These are phyloP conservation scores for Antheraea pernyi DNA, from an alignment of 1,140 invertebrate species.

Conservation along the genomic window DNA sequence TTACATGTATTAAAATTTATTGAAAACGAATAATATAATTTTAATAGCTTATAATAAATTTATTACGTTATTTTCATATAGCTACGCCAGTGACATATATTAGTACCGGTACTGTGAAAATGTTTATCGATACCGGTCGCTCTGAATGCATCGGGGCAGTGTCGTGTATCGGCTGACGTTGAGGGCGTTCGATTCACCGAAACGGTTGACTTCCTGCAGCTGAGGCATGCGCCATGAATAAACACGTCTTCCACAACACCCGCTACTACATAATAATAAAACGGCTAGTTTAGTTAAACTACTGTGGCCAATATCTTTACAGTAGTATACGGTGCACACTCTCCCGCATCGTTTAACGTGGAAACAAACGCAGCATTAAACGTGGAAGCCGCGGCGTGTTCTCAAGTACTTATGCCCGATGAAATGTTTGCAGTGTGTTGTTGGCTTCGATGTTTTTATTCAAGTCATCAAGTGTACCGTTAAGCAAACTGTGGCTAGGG, in stretches of 20 bases:
- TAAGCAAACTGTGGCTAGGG: conserved; percentile 54
- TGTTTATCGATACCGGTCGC: conserved; percentile 11
- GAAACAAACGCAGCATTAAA: conserved; percentile 11
- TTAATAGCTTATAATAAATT: conserved; percentile 7
- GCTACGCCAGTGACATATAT: background rate
- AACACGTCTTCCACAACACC: conserved; percentile 38
- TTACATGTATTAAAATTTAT: conserved; percentile 27
- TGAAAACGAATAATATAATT: background rate
- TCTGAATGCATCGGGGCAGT: conserved; percentile 12
- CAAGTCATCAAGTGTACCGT: conserved; percentile 61
- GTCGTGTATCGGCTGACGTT: conserved; percentile 39
- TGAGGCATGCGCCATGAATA: conserved; percentile 55
- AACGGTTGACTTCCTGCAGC: conserved; percentile 58
- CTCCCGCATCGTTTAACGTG: background rate
- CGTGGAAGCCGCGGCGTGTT: background rate
- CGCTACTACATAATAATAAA: conserved; percentile 18
- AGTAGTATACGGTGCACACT: background rate
- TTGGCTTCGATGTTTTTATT: conserved; percentile 56
- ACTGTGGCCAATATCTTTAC: conserved; percentile 5
- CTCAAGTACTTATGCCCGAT: conserved; percentile 23
- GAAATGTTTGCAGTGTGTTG: conserved; percentile 52
- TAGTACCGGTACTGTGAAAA: background rate
- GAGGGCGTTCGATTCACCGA: conserved; percentile 54
- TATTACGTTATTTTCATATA: background rate
- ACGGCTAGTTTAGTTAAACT: conserved; percentile 16